Conservation (phyloP, 2,113 vertebrate species). For the Scytalopus superciliaris region DNA sequence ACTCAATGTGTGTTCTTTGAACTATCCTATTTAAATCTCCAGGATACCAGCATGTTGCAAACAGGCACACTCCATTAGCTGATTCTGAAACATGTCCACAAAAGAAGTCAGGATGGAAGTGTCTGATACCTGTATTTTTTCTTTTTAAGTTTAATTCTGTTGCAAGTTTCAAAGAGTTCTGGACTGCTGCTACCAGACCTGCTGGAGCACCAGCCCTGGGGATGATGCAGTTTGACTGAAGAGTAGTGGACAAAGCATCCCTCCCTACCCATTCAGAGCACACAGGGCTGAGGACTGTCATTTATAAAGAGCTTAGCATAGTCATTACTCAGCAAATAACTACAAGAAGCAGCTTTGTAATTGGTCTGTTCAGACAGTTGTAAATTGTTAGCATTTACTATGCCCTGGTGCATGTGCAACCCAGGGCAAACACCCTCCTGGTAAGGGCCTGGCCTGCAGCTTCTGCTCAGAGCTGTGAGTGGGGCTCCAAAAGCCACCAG, state of each 20-base stretch:
- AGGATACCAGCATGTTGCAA: neutral
- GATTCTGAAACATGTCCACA: neutral
- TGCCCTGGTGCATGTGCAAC: neutral
- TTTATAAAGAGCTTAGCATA: neutral
- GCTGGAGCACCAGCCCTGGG: neutral
- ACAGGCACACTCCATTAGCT: neutral
- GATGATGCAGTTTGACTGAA: neutral
- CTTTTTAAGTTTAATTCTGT: neutral
- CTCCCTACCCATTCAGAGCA: neutral
- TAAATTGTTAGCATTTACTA: neutral
- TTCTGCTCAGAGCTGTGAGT: neutral
- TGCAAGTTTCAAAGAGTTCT: neutral
- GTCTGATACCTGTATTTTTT: neutral
- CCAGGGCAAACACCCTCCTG: neutral
- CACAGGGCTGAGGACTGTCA: neutral
- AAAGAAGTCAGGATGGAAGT: neutral
- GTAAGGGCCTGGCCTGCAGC: slow-evolving; percentile 12
- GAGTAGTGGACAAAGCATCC: neutral
- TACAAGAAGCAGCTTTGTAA: neutral
- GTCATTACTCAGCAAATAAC: slow-evolving; percentile 21
- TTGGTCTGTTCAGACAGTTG: neutral
- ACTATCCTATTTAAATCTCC: neutral
- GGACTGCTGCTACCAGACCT: neutral
- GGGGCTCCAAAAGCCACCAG: neutral
- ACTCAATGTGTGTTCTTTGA: neutral